Base-by-base conservation (phyloP, 2,797 vertebrate genomes). In the Pipistrellus pipistrellus region DNA sequence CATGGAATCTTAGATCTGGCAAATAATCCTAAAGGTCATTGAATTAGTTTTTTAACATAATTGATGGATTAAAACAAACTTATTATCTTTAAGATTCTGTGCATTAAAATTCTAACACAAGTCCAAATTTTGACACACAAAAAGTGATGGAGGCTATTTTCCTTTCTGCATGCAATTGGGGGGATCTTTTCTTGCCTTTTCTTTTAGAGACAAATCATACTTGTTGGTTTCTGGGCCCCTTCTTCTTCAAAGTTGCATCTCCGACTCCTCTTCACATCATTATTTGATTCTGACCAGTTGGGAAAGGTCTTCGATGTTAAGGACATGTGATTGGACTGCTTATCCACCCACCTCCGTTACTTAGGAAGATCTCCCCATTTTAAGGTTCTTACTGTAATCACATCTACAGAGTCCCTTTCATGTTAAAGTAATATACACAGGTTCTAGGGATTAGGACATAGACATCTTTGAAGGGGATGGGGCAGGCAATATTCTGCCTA, bases 11-110 rank as follows among this genome's bases (percentile, higher is more conserved):
- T 53, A 84, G 12, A 55, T 66, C 46, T 78, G 69, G 21, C 38
- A 96, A 92, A 59, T 44, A 90, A 64, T 11, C 53, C 32, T 77
- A 71, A 92, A 92, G 18, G 9, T 77, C 23, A 41, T 44, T 77
- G 38, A 84, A 46, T 73, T 95, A 7, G 18, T 72, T 76, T 96
- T 55, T n/a, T 69, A 81, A 68, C 44, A 84, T 46, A 59, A 51
- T 46, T 68, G 41, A 62, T 27, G 17, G 17, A 14, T 69, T 83
- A 64, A 84, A 90, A 90, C 66, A 55, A 71, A 77, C n/a, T 44
- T 68, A 69, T 69, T 85, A 68, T 35, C 84, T 91, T 73, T 73
- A 41, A 0, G 25, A 15, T 41, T 85, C 53, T 77, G 12, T 41
- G 59, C 25, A 15, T 80, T 53, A 85, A 68, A 90, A 75, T 90